These are phyloP conservation scores for Ardeotis arabs DNA, from an alignment of 2,113 vertebrate species.

Conservation along the genomic window DNA sequence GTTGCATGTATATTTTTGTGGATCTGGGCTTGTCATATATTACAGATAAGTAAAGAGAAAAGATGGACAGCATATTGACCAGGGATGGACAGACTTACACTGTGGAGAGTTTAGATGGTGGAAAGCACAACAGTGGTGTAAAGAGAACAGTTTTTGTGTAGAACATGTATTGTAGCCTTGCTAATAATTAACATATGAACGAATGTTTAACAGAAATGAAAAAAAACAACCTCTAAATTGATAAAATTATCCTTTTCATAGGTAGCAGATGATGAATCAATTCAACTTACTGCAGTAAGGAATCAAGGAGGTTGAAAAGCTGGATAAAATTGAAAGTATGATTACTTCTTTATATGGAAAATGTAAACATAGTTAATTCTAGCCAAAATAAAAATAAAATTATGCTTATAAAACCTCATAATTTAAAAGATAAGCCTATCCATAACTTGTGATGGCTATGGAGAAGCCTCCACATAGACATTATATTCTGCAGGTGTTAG, in stretches of 20 bases:
- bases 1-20: neutral
- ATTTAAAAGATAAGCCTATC: neutral
- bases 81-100: neutral
- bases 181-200: neutral
- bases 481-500: neutral
- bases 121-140: neutral
- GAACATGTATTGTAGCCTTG: neutral
- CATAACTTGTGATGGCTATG: neutral
- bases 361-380: neutral
- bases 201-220: neutral
- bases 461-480: neutral
- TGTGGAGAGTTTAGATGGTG: neutral
- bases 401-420: neutral
- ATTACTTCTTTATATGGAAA: neutral
- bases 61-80: neutral
- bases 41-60: neutral
- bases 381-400: neutral
- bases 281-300: neutral
- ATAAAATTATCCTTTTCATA: neutral
- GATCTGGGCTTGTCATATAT: accelerated
- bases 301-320: neutral
- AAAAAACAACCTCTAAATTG: neutral
- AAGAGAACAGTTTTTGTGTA: neutral
- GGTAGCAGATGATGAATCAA: neutral
- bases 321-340: neutral